Evolutionary conservation across 2,888 invertebrate species (phyloP).

Genomic region (Carterocephalus palaemon): DNA sequence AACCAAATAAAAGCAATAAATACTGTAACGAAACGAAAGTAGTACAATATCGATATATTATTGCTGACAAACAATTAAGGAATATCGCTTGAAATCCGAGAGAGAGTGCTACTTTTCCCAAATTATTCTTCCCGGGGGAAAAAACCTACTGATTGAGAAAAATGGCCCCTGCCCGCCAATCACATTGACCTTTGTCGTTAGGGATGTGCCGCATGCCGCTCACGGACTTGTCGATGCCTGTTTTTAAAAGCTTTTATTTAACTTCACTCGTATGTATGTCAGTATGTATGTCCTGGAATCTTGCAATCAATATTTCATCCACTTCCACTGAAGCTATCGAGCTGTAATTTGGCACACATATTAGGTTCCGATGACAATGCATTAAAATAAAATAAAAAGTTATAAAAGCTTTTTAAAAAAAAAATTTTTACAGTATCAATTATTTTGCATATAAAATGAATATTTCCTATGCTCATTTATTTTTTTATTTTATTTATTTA

Average conservation of each 20-base stretch:
- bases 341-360: no score
- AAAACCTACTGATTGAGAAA: conserved; percentile 49
- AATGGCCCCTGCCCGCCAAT: conserved; percentile 38
- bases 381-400: no score
- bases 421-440: no score
- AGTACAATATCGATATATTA: conserved; percentile 3
- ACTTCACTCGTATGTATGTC: no score
- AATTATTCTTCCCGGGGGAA: conserved; percentile 34
- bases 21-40: background rate
- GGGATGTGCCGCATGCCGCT: conserved; percentile 29
- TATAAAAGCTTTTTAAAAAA: no score
- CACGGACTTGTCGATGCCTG: conserved; percentile 14
- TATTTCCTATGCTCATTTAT: no score
- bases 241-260: background rate
- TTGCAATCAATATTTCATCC: no score
- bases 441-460: no score
- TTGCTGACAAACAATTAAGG: conserved; percentile 7
- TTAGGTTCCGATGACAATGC: no score
- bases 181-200: conserved; percentile 43
- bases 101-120: conserved; percentile 25
- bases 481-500: no score
- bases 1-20: conserved; percentile 1
- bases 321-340: no score
- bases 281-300: no score
- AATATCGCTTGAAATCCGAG: conserved; percentile 11